Evolutionary conservation across 2,797 vertebrate genomes (phyloP).

Genomic region (Cetoscarus ocellatus): DNA sequence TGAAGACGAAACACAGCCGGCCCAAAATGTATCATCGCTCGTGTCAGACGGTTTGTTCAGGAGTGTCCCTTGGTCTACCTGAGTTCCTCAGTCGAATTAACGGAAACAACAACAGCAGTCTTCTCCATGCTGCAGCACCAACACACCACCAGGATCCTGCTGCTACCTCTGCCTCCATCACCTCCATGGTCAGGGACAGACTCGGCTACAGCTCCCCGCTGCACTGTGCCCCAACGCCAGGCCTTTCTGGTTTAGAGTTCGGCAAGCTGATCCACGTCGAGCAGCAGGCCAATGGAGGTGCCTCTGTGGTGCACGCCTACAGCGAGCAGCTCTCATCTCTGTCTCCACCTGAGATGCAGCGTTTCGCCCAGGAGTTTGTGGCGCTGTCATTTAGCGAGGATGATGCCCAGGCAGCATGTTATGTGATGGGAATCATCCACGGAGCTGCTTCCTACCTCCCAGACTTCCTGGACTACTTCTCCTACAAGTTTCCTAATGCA

Average conservation of each 20-base stretch:
- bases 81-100: slow-evolving; percentile 77
- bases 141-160: slow-evolving; percentile 79
- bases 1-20: slow-evolving; percentile 89
- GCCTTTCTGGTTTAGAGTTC: slow-evolving; percentile 91
- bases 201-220: slow-evolving; percentile 72
- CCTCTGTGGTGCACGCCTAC: slow-evolving; percentile 95
- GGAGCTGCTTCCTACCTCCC: slow-evolving; percentile 98
- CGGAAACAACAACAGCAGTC: slow-evolving; percentile 70
- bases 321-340: slow-evolving; percentile 91
- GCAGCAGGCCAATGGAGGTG: slow-evolving; percentile 98
- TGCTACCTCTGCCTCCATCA: slow-evolving; percentile 49
- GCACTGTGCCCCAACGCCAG: slow-evolving; percentile 69
- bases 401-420: slow-evolving; percentile 88
- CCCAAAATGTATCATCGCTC: slow-evolving; percentile 98
- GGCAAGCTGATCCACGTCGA: slow-evolving; percentile 94
- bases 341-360: slow-evolving; percentile 91
- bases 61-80: slow-evolving; percentile 80
- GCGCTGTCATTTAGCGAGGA: slow-evolving; percentile 95
- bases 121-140: slow-evolving; percentile 72
- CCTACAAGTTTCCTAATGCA: slow-evolving; percentile 96
- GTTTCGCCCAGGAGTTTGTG: slow-evolving; percentile 95
- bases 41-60: slow-evolving; percentile 94
- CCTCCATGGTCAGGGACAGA: slow-evolving; percentile 67
- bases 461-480: slow-evolving; percentile 99
- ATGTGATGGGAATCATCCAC: slow-evolving; percentile 98